phyloP scores from a whole-genome alignment of 1,140 invertebrate genomes.

The Colletes latitarsis region DNA sequence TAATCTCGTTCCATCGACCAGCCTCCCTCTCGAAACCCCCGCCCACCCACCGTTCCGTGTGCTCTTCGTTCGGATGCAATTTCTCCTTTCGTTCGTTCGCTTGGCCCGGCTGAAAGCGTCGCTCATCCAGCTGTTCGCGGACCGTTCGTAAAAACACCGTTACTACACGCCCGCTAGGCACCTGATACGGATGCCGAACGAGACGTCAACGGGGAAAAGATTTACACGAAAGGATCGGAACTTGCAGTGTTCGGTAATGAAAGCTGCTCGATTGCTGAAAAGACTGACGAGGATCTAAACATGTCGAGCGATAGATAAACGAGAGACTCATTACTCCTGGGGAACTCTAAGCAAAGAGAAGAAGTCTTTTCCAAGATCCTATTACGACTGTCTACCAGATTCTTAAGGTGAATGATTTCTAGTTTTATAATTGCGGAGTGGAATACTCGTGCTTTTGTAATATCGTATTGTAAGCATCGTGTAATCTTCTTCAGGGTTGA shows the following conservation, averaged over 20 bases:
- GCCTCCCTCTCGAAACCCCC: not conserved
- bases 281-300: too few species aligned
- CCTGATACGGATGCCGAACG: not conserved
- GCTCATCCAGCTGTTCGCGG: conserved; percentile 36
- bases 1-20: conserved; percentile 72
- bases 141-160: not conserved
- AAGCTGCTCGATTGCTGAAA: too few species aligned
- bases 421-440: too few species aligned
- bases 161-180: not conserved
- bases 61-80: conserved; percentile 59
- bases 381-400: too few species aligned
- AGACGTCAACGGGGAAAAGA: not conserved
- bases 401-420: too few species aligned
- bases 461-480: too few species aligned
- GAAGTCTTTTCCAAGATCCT: too few species aligned
- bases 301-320: too few species aligned
- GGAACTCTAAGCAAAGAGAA: too few species aligned
- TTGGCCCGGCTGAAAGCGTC: conserved; percentile 12
- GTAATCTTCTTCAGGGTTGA: too few species aligned
- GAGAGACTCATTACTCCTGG: too few species aligned
- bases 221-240: not conserved
- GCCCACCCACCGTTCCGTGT: not conserved
- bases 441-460: too few species aligned
- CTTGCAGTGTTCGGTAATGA: not conserved
- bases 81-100: conserved; percentile 59